Evolutionary conservation across 1,140 invertebrate genomes (phyloP), one percentile per base, ranked within the genome.

Genomic region (Melipona quadrifasciata): DNA sequence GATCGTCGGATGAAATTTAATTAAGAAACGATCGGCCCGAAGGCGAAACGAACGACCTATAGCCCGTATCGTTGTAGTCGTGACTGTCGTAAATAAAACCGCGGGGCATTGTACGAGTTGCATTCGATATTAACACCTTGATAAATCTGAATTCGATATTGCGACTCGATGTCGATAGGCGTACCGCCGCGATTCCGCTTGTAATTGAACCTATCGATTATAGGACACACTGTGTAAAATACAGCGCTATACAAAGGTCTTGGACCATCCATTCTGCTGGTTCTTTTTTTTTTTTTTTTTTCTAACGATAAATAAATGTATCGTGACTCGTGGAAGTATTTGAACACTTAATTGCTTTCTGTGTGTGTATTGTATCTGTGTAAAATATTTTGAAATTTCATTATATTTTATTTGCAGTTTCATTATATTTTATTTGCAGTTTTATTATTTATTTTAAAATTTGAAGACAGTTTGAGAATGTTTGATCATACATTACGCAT

Each of bases 1-100:
- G 31, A 64, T 47, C 55, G 39, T 10, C 31, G 21, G 58, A 34
- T 65, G 61, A 57, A 53, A 76, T 67, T 82, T 76, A 55, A 67
- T 82, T 82, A 82, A 82, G 72, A 76, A 75, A 74, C 80, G 19
- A 67, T n/a, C 39, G 39, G 39, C 39, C 8, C 39, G 39, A 47
- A 47, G 39, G 39, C 39, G 72, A 76, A 75, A 74, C 80, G 19
- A 67, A 24, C 39, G 80, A 75, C 75, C 78, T 24, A 55, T 80
- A 71, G 71, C 67, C 21, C 27, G 39, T 67, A 31, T 39, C 21
- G n/a, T 47, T 27, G 27, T 17, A 21, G 34, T 27, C 31, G 34
- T 10, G 24, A 6, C 31, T 75, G 73, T 75, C 53, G 31, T 34
- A 75, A 75, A 57, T 75, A 75, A 73, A 73, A 51, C 72, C 72